These are phyloP conservation scores for Microchrysa polita DNA, from an alignment of 2,888 invertebrate species.

Conservation along the genomic window DNA sequence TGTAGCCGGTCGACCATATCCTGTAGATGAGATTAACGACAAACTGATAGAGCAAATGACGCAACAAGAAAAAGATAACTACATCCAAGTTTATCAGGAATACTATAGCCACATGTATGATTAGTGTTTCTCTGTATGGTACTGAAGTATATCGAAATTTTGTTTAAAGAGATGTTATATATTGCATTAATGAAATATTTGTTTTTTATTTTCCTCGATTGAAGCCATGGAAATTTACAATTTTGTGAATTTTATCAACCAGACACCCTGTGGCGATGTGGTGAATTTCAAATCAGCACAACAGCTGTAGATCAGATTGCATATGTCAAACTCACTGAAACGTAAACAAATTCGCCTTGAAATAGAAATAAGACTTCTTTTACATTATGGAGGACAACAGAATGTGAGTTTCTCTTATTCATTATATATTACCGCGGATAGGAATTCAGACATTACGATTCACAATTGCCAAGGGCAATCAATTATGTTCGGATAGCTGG, in stretches of 20 bases:
- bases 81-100: slow-evolving; percentile 93
- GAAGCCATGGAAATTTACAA: too few species aligned
- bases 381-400: too few species aligned
- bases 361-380: too few species aligned
- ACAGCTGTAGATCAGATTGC: too few species aligned
- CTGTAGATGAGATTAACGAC: slow-evolving; percentile 86
- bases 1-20: slow-evolving; percentile 81
- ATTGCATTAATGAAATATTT: not conserved
- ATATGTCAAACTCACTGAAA: too few species aligned
- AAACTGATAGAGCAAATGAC: slow-evolving; percentile 90
- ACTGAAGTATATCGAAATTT: not conserved
- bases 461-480: too few species aligned
- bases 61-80: slow-evolving; percentile 89
- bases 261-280: not conserved
- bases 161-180: not conserved
- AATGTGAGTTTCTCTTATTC: too few species aligned
- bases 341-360: slow-evolving; percentile 9
- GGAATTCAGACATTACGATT: too few species aligned
- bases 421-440: too few species aligned
- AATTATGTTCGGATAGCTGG: too few species aligned
- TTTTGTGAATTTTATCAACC: not conserved
- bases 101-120: slow-evolving; percentile 90
- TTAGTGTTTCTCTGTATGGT: slow-evolving; percentile 60
- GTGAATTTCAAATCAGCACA: slow-evolving; percentile 16
- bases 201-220: too few species aligned